phyloP scores from a whole-genome alignment of 2,888 invertebrate species.

The Dinocampus coccinellae region DNA sequence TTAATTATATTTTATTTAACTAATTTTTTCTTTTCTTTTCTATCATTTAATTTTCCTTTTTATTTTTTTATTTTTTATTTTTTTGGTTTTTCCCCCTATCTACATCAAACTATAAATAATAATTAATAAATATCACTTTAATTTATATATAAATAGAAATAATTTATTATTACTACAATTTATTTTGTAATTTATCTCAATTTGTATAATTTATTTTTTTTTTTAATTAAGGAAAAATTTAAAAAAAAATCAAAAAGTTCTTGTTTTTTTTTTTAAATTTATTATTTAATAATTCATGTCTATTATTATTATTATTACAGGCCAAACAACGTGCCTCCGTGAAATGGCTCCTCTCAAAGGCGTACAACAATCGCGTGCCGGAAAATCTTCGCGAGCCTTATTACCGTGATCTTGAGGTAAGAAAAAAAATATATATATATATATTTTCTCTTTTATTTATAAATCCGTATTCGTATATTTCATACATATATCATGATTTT shows the following conservation, averaged over 20 bases:
- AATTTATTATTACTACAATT: too few species aligned
- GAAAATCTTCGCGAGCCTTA: slow-evolving; percentile 94
- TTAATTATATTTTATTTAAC: neutral
- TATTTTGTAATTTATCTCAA: too few species aligned
- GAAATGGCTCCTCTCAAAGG: slow-evolving; percentile 96
- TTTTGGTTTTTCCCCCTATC: too few species aligned
- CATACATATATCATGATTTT: too few species aligned
- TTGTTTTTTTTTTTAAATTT: slow-evolving; percentile 3
- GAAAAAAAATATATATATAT: slow-evolving; percentile 40
- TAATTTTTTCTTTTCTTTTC: slow-evolving; percentile 3
- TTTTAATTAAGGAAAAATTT: too few species aligned
- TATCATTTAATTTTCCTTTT: too few species aligned
- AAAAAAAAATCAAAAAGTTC: too few species aligned
- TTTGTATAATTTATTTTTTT: neutral
- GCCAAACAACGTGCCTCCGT: slow-evolving; percentile 96
- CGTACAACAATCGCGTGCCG: slow-evolving; percentile 94
- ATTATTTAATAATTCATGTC: slow-evolving; percentile 31
- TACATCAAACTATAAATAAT: too few species aligned
- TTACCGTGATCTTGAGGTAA: slow-evolving; percentile 94
- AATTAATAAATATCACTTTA: too few species aligned
- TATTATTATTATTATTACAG: slow-evolving; percentile 75
- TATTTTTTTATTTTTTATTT: too few species aligned
- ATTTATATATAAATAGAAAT: too few species aligned
- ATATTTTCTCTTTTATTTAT: neutral
- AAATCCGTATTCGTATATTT: too few species aligned